Percentiles rank a stretch among this genome's conserved stretches.
Conservation (phyloP, 35 echinoderm and acorn worm genomes). For the Ophiothrix spiculata region DNA sequence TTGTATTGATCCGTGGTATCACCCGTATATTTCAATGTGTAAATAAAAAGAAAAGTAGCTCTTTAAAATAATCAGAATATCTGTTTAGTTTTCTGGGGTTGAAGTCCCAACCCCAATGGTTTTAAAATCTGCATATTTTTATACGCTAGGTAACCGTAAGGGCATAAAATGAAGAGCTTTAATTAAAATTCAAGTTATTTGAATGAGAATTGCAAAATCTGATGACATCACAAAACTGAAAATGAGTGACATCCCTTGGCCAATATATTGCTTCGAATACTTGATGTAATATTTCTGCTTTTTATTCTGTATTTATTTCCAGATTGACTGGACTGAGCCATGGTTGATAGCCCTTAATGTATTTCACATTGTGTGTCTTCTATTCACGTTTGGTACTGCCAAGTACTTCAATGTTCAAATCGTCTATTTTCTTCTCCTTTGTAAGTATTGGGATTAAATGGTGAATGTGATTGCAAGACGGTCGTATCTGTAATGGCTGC, state of each 20-base stretch:
- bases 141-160: not conserved
- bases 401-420: slow-evolving; percentile 69
- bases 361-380: slow-evolving; percentile 67
- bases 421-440: slow-evolving; percentile 74
- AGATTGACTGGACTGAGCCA: slow-evolving; percentile 95
- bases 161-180: not conserved
- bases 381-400: slow-evolving; percentile 65
- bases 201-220: too few species aligned
- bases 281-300: not conserved
- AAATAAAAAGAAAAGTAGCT: too few species aligned
- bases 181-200: too few species aligned
- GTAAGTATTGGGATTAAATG: too few species aligned
- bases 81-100: too few species aligned
- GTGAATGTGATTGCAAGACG: too few species aligned
- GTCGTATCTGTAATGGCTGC: too few species aligned
- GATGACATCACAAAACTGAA: not conserved
- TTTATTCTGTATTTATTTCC: slow-evolving; percentile 22
- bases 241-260: not conserved
- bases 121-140: too few species aligned
- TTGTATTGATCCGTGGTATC: too few species aligned
- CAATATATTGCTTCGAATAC: not conserved
- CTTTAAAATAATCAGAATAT: too few species aligned
- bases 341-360: slow-evolving; percentile 62
- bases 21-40: too few species aligned
- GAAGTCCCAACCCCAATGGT: too few species aligned